Percentiles rank a stretch among this genome's conserved stretches.
Evolutionary conservation across 64 coral and sea anemone species (phyloP).

Genomic region (Acropora yongei): DNA sequence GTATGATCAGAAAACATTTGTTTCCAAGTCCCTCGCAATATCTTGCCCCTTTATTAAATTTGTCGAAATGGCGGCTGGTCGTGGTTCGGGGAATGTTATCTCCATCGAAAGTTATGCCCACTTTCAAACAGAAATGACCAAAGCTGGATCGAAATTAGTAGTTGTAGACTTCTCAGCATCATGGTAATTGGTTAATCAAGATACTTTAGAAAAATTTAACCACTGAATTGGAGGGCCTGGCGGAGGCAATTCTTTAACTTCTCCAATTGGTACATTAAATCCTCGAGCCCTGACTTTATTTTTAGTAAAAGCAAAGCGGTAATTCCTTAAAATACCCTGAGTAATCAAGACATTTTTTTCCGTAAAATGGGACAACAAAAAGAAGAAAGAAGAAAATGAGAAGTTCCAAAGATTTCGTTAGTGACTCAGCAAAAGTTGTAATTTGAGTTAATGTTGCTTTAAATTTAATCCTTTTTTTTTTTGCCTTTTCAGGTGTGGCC

Average conservation of each 20-base stretch:
- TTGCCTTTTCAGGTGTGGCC: slow-evolving; percentile 74
- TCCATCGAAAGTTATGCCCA: slow-evolving; percentile 58
- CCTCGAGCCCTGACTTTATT: no score
- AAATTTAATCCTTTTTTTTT: neutral
- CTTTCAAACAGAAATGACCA: slow-evolving; percentile 80
- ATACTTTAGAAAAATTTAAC: neutral
- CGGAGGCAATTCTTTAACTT: no score
- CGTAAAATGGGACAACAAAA: no score
- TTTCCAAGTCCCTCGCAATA: neutral
- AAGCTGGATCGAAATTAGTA: slow-evolving; percentile 84
- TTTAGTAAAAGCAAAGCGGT: no score
- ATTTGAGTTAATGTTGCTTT: neutral
- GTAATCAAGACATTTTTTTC: no score
- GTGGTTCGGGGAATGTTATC: slow-evolving; percentile 52
- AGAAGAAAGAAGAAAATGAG: no score
- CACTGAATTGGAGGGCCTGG: no score
- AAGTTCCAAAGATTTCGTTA: no score
- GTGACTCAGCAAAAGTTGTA: no score
- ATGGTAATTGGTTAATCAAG: slow-evolving; percentile 55
- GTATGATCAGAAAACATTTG: neutral
- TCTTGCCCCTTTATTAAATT: neutral
- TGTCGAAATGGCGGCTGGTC: slow-evolving; percentile 58
- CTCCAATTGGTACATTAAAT: no score
- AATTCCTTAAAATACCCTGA: no score
- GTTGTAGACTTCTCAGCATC: slow-evolving; percentile 86